Conservation (phyloP, 2,113 vertebrate species). For the Mystacornis crossleyi region DNA sequence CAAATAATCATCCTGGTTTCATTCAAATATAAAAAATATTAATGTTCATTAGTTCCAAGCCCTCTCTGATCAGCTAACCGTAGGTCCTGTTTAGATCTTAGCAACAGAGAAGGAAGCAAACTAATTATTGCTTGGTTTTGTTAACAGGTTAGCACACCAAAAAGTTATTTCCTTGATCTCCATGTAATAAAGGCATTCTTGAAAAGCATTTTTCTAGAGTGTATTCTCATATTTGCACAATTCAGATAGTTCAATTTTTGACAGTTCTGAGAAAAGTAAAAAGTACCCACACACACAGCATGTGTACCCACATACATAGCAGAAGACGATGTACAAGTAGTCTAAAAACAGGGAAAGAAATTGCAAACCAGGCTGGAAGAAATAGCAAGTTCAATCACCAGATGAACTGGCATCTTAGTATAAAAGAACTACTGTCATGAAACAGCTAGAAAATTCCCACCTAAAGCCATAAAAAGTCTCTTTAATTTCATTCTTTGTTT, state of each 20-base stretch:
- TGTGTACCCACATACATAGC: neutral
- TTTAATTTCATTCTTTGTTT: constrained; percentile 4
- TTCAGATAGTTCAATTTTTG: neutral
- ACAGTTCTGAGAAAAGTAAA: neutral
- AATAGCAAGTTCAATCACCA: neutral
- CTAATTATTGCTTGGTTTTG: neutral
- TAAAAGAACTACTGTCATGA: neutral
- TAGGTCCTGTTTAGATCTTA: neutral
- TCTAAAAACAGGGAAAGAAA: neutral
- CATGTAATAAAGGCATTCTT: neutral
- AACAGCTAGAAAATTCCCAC: neutral
- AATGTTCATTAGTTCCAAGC: neutral
- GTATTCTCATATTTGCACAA: neutral
- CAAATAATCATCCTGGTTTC: neutral
- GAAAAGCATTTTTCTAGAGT: neutral
- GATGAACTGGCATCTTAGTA: neutral
- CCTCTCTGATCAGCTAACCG: neutral
- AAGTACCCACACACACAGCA: neutral
- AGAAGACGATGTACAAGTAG: neutral
- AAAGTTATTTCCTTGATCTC: neutral
- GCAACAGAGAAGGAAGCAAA: neutral
- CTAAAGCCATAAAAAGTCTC: neutral
- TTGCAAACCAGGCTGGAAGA: constrained; percentile 2
- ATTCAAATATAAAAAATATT: neutral
- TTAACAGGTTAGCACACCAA: neutral